Conservation (phyloP, 2,113 vertebrate species). For the Hassar affinis region DNA sequence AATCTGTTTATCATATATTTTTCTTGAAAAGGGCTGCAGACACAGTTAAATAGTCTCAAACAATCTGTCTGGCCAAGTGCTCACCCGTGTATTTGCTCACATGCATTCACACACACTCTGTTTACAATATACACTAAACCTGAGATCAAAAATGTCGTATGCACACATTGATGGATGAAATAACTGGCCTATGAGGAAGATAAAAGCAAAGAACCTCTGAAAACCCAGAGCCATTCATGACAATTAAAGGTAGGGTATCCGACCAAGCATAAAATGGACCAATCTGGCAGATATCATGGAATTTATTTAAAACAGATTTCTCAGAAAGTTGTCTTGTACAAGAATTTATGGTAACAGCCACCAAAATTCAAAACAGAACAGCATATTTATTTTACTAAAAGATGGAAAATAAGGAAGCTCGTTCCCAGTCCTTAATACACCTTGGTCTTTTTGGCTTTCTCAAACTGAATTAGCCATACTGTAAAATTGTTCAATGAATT, state of each 20-base stretch:
- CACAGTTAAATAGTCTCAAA: conserved; percentile 64
- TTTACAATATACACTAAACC: conserved; percentile 42
- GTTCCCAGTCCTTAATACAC: conserved; percentile 33
- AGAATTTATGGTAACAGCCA: conserved; percentile 48
- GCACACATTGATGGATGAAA: conserved; percentile 40
- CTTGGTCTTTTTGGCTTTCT: conserved; percentile 34
- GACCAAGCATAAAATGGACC: conserved; percentile 49
- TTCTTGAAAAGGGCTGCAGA: conserved; percentile 64
- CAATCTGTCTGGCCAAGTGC: conserved; percentile 59
- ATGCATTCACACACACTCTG: conserved; percentile 37
- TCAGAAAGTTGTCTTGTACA: conserved; percentile 18
- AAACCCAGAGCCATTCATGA: conserved; percentile 54
- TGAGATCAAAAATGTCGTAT: conserved; percentile 40
- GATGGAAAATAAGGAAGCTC: conserved; percentile 45
- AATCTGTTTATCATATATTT: conserved; percentile 73
- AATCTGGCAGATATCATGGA: conserved; percentile 52
- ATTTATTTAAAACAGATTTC: conserved; percentile 64
- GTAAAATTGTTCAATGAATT: conserved; percentile 6
- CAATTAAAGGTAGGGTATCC: conserved; percentile 53
- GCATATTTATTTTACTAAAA: conserved; percentile 42
- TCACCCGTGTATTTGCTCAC: conserved; percentile 39
- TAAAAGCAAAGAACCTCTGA: conserved; percentile 37
- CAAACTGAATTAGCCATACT: conserved; percentile 22
- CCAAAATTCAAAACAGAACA: conserved; percentile 56
- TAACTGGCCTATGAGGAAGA: background rate